Evolutionary conservation across 64 coral and sea anemone genomes (phyloP).

Genomic region (Actinia equina): DNA sequence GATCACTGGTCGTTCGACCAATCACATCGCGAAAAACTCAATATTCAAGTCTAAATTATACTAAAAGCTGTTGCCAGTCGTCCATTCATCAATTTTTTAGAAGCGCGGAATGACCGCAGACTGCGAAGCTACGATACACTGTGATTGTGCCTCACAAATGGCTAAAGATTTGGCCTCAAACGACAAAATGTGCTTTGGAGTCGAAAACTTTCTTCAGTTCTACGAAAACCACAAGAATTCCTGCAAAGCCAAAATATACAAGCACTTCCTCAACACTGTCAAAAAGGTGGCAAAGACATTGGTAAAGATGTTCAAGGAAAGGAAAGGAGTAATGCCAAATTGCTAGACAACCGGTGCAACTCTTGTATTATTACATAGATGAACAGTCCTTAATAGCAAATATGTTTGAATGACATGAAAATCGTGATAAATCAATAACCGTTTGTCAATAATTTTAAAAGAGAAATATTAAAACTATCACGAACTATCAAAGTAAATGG

Average conservation of each 20-base stretch:
- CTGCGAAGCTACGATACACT: not conserved
- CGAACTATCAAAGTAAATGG: no score
- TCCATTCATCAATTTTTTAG: not conserved
- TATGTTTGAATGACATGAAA: no score
- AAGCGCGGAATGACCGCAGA: not conserved
- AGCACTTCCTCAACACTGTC: not conserved
- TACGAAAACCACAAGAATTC: not conserved
- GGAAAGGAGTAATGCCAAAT: slow-evolving; percentile 19
- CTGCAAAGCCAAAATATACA: slow-evolving; percentile 16
- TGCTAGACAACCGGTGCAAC: not conserved
- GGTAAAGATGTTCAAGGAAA: slow-evolving; percentile 7
- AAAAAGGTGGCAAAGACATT: slow-evolving; percentile 4
- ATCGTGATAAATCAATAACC: no score
- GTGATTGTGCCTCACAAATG: not conserved
- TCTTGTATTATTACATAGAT: not conserved
- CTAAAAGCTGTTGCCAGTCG: no score
- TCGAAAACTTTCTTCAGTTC: not conserved
- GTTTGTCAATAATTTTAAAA: no score
- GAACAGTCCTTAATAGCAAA: no score
- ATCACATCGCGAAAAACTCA: no score
- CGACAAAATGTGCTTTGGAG: not conserved
- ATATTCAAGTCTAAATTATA: no score
- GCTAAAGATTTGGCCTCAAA: not conserved
- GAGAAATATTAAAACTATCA: no score
- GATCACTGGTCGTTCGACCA: no score